phyloP scores from a whole-genome alignment of 1,140 invertebrate genomes.

The Rhagoletis zephyria region DNA sequence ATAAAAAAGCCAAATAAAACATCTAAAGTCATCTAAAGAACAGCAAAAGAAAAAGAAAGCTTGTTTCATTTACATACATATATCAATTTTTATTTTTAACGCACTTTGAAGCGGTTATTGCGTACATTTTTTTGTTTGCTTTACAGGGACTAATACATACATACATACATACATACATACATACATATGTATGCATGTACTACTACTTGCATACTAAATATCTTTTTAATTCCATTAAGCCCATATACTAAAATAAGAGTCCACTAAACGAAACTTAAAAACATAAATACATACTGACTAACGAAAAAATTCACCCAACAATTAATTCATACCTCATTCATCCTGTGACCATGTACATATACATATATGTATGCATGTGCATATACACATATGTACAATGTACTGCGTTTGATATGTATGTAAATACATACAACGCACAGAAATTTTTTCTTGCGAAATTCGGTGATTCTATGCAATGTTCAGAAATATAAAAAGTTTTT shows the following conservation, averaged over 20 bases:
- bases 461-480: too few relatives aligned
- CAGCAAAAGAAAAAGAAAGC: slow-evolving; percentile 42
- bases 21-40: slow-evolving; percentile 40
- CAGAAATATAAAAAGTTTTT: too few relatives aligned
- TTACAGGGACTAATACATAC: slow-evolving; percentile 7
- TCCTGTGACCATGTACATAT: too few relatives aligned
- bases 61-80: slow-evolving; percentile 31
- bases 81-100: neutral
- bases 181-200: neutral
- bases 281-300: neutral
- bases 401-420: too few relatives aligned
- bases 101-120: neutral
- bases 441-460: too few relatives aligned
- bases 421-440: too few relatives aligned
- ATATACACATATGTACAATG: too few relatives aligned
- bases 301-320: neutral
- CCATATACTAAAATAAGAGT: too few relatives aligned
- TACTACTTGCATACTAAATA: neutral
- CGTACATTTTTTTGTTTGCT: neutral
- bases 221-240: neutral
- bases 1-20: slow-evolving; percentile 38
- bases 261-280: neutral
- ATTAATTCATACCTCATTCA: neutral
- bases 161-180: neutral
- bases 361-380: too few relatives aligned